A percentile compares a stretch with the other conserved stretches of the same genome.
These are phyloP conservation scores for Masnerella sp. DNA, from an alignment of 2,888 invertebrate genomes.

Conservation along the genomic window DNA sequence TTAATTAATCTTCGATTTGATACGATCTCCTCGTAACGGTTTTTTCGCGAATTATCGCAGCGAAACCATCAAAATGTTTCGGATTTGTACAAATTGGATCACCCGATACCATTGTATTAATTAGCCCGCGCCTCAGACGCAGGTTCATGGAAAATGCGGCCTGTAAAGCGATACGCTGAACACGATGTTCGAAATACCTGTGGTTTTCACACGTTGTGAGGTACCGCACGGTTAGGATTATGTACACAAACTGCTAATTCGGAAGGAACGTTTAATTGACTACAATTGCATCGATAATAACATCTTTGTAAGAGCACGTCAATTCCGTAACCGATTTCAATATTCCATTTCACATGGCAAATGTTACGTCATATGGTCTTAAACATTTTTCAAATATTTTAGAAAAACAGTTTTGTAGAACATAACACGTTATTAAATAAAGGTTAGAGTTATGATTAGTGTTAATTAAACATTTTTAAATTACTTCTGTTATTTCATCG, in stretches of 20 bases:
- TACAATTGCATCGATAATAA: slow-evolving; percentile 28
- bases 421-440: too few species aligned
- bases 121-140: slow-evolving; percentile 34
- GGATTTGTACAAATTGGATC: slow-evolving; percentile 45
- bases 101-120: slow-evolving; percentile 46
- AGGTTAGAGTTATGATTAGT: too few species aligned
- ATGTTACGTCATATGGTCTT: too few species aligned
- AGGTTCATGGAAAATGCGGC: slow-evolving; percentile 45
- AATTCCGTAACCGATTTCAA: neutral
- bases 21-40: slow-evolving; percentile 26
- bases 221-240: slow-evolving; percentile 23
- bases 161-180: slow-evolving; percentile 38
- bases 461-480: too few species aligned
- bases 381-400: too few species aligned
- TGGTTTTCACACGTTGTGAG: slow-evolving; percentile 46
- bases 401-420: too few species aligned
- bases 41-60: slow-evolving; percentile 29
- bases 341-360: too few species aligned
- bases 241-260: slow-evolving; percentile 26
- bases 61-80: slow-evolving; percentile 40
- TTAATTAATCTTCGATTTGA: slow-evolving; percentile 27
- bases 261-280: slow-evolving; percentile 37
- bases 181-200: slow-evolving; percentile 47
- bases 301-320: slow-evolving; percentile 14
- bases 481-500: too few species aligned